phyloP scores from a whole-genome alignment of 92 coral and sea anemone species.

The Pocillopora grandis region DNA sequence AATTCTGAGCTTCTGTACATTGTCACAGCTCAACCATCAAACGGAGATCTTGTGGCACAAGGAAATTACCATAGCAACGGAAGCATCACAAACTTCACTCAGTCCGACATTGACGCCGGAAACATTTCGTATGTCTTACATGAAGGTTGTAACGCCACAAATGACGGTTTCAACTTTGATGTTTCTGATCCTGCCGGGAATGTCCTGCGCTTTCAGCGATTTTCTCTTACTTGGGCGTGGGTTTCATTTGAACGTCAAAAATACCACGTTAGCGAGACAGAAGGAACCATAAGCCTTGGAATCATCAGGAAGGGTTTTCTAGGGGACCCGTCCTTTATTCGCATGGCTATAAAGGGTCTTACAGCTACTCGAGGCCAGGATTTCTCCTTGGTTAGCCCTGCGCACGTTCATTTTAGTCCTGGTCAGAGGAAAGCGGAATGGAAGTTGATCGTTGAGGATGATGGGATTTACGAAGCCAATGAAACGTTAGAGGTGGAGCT shows the following conservation, averaged over 20 bases:
- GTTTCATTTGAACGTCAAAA: slow-evolving; percentile 61
- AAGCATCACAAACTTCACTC: slow-evolving; percentile 67
- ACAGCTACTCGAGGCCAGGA: slow-evolving; percentile 74
- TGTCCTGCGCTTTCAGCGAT: slow-evolving; percentile 61
- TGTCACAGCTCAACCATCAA: slow-evolving; percentile 61
- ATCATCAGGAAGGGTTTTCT: slow-evolving; percentile 80
- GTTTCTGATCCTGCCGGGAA: slow-evolving; percentile 88
- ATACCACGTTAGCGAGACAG: slow-evolving; percentile 74
- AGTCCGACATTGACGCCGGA: slow-evolving; percentile 61
- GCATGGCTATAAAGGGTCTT: slow-evolving; percentile 57
- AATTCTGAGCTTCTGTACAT: slow-evolving; percentile 63
- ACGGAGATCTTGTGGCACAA: slow-evolving; percentile 60
- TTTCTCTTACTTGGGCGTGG: slow-evolving; percentile 93
- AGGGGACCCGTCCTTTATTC: slow-evolving; percentile 83
- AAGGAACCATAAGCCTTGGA: slow-evolving; percentile 59
- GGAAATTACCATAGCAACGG: slow-evolving; percentile 36
- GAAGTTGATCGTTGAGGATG: slow-evolving; percentile 80
- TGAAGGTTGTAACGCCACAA: slow-evolving; percentile 68
- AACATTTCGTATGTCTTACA: slow-evolving; percentile 65
- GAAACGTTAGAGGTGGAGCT: slow-evolving; percentile 74
- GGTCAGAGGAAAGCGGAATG: slow-evolving; percentile 78
- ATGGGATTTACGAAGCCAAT: slow-evolving; percentile 61
- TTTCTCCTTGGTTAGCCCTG: slow-evolving; percentile 65
- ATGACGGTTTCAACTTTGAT: slow-evolving; percentile 84
- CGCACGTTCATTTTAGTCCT: slow-evolving; percentile 94